Base-by-base conservation (phyloP, 1,140 invertebrate genomes). In the Drosophila pandora region DNA sequence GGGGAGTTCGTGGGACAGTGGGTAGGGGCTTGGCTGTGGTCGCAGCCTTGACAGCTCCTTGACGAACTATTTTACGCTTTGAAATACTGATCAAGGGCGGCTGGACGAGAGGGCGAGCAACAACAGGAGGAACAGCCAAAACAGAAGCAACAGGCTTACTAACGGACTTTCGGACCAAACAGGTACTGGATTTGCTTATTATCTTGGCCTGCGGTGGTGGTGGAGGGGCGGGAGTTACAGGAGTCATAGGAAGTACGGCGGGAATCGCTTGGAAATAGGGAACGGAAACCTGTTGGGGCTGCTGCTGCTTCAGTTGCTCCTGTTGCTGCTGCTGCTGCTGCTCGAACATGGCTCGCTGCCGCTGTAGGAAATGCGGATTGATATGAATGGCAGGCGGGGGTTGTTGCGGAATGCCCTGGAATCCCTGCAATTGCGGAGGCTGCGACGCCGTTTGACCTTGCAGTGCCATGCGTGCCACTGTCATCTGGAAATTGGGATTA, bases 121-220 rank as follows among this genome's bases (percentile, higher is more conserved):
- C 28, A 7, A 49, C 9, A 8, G 23, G 17, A 12, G 43, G 12
- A 9, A 17, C 10, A 2, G 25, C 25, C 2, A 30, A 17, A 25
- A 7, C 54, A 8, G 43, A 50, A 13, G 13, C 12, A 28, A 32
- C 37, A n/a, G 17, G 43, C 9, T 47, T 47, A 2, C 5, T 2
- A 17, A 47, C n/a, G 0, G 13, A 5, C 28, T 91, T 80, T 1
- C 90, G 76, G 17, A 91, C 80, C 12, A 91, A 48, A 45, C 74
- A 88, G 5, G 82, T 91, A 50, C 87, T 81, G 1, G 79, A 81
- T 43, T 91, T 91, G 28, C 69, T 87, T 28, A 91, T 91, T 17
- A 91, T 87, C 75, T 82, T 88, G 5, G 79, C 79, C 13, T 61
- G 69, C 21, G 39, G 54, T 58, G 91, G 56, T 32, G 89, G 68